Evolutionary conservation across 92 coral and sea anemone species (phyloP).

Genomic region (Heliopora coerulea): DNA sequence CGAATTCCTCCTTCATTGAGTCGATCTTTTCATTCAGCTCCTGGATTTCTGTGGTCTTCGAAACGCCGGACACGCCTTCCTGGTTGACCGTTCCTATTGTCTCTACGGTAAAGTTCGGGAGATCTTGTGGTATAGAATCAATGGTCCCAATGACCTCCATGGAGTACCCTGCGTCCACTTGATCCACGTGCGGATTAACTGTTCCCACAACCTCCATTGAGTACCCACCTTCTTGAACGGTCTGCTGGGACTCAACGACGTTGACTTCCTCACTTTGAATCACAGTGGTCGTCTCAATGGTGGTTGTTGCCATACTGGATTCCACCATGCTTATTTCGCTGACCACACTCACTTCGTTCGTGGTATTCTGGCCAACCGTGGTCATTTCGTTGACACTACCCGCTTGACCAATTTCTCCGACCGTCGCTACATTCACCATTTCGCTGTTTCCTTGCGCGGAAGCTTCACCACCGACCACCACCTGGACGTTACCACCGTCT

Average conservation of each 20-base stretch:
- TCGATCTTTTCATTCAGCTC: neutral
- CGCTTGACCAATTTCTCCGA: too few species aligned
- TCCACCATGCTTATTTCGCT: constrained; percentile 15
- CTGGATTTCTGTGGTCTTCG: constrained; percentile 15
- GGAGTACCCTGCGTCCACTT: neutral
- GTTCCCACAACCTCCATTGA: constrained; percentile 3
- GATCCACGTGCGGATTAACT: constrained; percentile 5
- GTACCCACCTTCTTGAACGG: too few species aligned
- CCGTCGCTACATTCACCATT: too few species aligned
- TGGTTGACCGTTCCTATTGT: neutral
- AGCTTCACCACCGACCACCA: too few species aligned
- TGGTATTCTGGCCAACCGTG: too few species aligned
- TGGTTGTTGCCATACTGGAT: neutral
- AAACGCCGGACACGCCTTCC: neutral
- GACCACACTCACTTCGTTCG: too few species aligned
- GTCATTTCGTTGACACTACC: too few species aligned
- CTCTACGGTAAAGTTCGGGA: constrained; percentile 7
- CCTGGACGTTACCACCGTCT: too few species aligned
- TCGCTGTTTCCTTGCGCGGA: too few species aligned
- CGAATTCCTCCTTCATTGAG: constrained; percentile 10
- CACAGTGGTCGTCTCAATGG: too few species aligned
- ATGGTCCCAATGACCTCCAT: constrained; percentile 10
- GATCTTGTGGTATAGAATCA: neutral
- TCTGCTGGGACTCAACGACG: constrained; percentile 6
- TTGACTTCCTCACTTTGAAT: too few species aligned